Evolutionary conservation across 2,113 vertebrate genomes (phyloP).

Genomic region (Charina bottae): DNA sequence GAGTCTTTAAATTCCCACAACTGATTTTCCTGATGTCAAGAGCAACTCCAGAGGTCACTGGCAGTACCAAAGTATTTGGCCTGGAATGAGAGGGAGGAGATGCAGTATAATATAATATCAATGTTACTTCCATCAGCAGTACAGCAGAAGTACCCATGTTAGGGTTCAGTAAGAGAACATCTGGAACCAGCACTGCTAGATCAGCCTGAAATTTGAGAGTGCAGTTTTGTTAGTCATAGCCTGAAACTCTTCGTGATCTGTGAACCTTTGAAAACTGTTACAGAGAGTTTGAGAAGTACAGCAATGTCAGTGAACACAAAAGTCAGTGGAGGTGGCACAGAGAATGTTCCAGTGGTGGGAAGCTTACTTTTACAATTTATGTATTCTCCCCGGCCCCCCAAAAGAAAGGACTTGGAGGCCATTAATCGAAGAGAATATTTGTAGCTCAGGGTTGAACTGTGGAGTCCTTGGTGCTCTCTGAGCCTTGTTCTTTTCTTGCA

Average conservation of each 20-base stretch:
- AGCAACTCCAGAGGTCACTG: neutral
- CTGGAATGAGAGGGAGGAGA: neutral
- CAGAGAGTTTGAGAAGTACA: neutral
- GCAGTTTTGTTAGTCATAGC: too few relatives aligned
- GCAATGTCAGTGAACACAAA: neutral
- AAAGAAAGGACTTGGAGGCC: neutral
- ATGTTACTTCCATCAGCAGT: neutral
- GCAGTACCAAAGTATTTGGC: neutral
- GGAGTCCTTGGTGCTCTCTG: too few relatives aligned
- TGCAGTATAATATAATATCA: neutral
- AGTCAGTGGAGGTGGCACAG: neutral
- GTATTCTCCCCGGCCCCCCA: neutral
- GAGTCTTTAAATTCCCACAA: neutral
- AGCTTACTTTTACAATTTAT: neutral
- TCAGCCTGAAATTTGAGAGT: too few relatives aligned
- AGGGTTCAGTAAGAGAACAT: neutral
- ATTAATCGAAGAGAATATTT: too few relatives aligned
- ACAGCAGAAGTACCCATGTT: neutral
- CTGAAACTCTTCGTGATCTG: too few relatives aligned
- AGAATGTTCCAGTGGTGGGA: neutral
- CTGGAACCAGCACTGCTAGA: neutral
- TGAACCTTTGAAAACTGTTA: neutral
- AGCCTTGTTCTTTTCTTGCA: too few relatives aligned
- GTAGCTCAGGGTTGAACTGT: too few relatives aligned
- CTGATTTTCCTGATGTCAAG: neutral